Conservation (phyloP, 2,888 invertebrate genomes). For the Mayetiola destructor region DNA sequence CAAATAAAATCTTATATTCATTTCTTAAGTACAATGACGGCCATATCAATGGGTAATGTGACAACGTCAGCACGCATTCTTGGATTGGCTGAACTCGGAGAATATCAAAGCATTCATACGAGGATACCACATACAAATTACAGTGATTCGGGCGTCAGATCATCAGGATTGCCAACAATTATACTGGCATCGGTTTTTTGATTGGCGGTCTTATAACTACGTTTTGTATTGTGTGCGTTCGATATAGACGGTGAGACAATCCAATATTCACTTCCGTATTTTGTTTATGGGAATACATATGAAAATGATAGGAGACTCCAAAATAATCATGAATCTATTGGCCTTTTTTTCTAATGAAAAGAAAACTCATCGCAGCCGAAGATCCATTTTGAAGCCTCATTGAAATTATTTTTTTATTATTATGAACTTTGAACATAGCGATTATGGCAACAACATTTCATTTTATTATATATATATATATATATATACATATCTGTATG, state of each 20-base stretch:
- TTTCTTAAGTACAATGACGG: constrained; percentile 43
- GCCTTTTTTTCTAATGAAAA: too few species aligned
- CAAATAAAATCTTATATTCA: constrained; percentile 14
- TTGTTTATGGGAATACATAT: too few species aligned
- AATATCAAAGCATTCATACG: constrained; percentile 32
- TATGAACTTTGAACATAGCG: too few species aligned
- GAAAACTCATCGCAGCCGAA: too few species aligned
- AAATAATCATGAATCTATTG: too few species aligned
- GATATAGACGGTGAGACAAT: constrained; percentile 35
- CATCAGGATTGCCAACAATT: constrained; percentile 66
- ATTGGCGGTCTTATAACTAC: constrained; percentile 67
- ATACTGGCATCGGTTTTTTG: constrained; percentile 66
- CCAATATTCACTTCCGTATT: too few species aligned
- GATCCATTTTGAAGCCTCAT: too few species aligned
- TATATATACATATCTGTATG: too few species aligned
- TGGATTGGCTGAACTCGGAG: constrained; percentile 38
- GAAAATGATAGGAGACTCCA: too few species aligned
- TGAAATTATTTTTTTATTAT: too few species aligned
- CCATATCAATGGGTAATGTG: constrained; percentile 45
- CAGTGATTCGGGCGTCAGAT: constrained; percentile 37
- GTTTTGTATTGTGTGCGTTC: constrained; percentile 58
- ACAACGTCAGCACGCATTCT: constrained; percentile 52
- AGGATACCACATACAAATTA: constrained; percentile 30
- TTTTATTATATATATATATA: too few species aligned
- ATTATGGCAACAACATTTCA: too few species aligned